phyloP scores from a whole-genome alignment of 2,888 invertebrate genomes.

The Apamea epomidion region DNA sequence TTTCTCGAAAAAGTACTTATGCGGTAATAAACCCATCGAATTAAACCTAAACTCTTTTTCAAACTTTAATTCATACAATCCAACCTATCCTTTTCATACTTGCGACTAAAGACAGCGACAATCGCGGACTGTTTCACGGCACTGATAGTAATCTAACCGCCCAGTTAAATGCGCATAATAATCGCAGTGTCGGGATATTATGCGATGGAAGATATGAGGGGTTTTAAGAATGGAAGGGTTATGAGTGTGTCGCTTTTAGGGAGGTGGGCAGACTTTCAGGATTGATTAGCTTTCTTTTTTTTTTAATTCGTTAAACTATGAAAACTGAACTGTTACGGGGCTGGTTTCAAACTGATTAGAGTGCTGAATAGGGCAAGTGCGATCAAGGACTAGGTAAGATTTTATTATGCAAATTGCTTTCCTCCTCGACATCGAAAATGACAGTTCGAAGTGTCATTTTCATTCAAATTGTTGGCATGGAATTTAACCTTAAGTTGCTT shows the following conservation, averaged over 20 bases:
- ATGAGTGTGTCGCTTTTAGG: conserved; percentile 4
- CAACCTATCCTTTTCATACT: conserved; percentile 7
- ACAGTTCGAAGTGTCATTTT: not conserved
- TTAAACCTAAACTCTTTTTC: not conserved
- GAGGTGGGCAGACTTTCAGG: not conserved
- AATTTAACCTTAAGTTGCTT: not conserved
- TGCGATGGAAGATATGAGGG: conserved; percentile 64
- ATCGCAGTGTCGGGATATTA: conserved; percentile 61
- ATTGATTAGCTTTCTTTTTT: not conserved
- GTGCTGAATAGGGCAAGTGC: not conserved
- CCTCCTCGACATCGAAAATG: not conserved
- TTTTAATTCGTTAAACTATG: not conserved
- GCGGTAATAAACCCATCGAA: not conserved
- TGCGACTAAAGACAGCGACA: conserved; percentile 65
- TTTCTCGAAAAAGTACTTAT: not conserved
- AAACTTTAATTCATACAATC: not conserved
- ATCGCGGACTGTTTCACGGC: conserved; percentile 67
- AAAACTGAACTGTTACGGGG: not conserved
- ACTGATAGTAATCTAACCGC: conserved; percentile 67
- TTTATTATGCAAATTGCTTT: not conserved
- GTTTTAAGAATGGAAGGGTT: conserved; percentile 3
- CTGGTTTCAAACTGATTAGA: not conserved
- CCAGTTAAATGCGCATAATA: conserved; percentile 67
- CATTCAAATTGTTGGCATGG: not conserved
- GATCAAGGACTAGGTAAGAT: too few species aligned